Conservation (phyloP, 2,888 invertebrate species). For the Conistra vaccinii region DNA sequence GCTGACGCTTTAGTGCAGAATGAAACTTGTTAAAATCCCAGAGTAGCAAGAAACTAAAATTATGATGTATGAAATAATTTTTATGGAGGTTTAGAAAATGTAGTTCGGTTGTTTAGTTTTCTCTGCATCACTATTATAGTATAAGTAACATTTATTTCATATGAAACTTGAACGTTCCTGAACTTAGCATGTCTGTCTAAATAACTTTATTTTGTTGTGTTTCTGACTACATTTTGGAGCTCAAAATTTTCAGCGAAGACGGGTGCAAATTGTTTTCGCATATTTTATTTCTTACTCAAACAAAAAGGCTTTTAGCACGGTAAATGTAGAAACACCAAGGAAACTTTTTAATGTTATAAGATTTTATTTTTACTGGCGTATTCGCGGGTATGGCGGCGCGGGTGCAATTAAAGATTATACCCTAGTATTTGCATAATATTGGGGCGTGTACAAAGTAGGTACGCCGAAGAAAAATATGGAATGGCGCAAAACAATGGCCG, state of each 20-base stretch:
- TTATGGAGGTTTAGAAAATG: constrained; percentile 20
- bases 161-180: constrained; percentile 37
- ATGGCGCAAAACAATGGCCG: constrained; percentile 63
- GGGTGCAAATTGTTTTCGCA: constrained; percentile 55
- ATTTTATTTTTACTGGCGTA: constrained; percentile 73
- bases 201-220: constrained; percentile 46
- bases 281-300: constrained; percentile 56
- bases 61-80: constrained; percentile 39
- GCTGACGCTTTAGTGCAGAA: constrained; percentile 24
- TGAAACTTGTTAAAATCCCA: constrained; percentile 28
- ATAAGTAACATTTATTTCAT: constrained; percentile 28
- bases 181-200: constrained; percentile 31
- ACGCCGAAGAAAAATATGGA: constrained; percentile 72
- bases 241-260: constrained; percentile 30
- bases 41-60: constrained; percentile 26
- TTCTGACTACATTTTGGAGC: constrained; percentile 31
- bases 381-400: constrained; percentile 69
- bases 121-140: not conserved
- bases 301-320: constrained; percentile 52
- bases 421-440: constrained; percentile 83
- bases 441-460: constrained; percentile 72
- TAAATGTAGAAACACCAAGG: constrained; percentile 61
- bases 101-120: constrained; percentile 20
- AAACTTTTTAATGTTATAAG: constrained; percentile 72
- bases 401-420: constrained; percentile 82